phyloP scores from a whole-genome alignment of 2,888 invertebrate genomes.

The Charanyca ferruginea region DNA sequence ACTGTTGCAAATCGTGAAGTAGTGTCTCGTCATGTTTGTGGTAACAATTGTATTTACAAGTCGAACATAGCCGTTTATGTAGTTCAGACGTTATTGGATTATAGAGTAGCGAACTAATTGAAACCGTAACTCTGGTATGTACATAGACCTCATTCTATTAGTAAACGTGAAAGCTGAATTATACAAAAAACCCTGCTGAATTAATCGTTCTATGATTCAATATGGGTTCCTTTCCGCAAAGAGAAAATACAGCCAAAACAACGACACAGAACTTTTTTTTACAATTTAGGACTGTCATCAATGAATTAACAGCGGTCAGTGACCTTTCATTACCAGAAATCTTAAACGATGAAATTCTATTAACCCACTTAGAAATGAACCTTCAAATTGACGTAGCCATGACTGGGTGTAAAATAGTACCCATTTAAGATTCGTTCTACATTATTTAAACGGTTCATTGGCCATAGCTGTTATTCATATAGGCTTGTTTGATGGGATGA shows the following conservation, averaged over 20 bases:
- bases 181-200: not conserved
- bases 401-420: conserved; percentile 51
- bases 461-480: conserved; percentile 47
- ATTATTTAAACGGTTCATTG: conserved; percentile 58
- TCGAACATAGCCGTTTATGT: conserved; percentile 7
- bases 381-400: conserved; percentile 45
- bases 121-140: not conserved
- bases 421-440: conserved; percentile 62
- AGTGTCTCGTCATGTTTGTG: not conserved
- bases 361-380: conserved; percentile 56
- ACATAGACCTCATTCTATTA: not conserved
- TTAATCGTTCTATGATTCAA: not conserved
- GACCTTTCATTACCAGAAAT: conserved; percentile 61
- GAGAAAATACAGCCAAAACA: not conserved
- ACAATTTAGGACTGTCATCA: not conserved
- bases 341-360: conserved; percentile 59
- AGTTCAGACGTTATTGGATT: conserved; percentile 38
- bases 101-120: conserved; percentile 8
- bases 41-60: conserved; percentile 13
- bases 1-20: not conserved
- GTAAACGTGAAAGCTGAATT: not conserved
- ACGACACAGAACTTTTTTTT: not conserved
- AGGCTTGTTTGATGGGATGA: conserved; percentile 36
- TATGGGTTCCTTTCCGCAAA: no score
- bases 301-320: conserved; percentile 45